phyloP scores from a whole-genome alignment of 2,797 vertebrate species.

The Gastrophryne carolinensis region DNA sequence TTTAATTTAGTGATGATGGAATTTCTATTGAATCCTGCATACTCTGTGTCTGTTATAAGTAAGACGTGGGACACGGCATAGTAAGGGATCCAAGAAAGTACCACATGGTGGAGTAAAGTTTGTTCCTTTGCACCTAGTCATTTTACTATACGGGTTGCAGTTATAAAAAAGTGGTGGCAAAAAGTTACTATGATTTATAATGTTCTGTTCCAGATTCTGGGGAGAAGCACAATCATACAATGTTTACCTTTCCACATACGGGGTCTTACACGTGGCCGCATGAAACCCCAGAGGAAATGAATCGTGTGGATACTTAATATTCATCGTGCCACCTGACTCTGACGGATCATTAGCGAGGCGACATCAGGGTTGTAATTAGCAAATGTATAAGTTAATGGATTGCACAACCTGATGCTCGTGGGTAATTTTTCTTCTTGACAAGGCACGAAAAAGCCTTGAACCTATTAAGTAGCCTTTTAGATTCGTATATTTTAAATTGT shows the following conservation, averaged over 20 bases:
- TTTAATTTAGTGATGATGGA: no score
- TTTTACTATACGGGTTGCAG: no score
- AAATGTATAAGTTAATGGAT: background rate
- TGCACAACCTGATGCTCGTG: background rate
- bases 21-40: no score
- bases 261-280: background rate
- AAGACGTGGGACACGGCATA: no score
- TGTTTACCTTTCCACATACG: background rate
- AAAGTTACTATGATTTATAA: no score
- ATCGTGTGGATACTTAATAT: background rate
- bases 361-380: background rate
- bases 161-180: no score
- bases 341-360: background rate
- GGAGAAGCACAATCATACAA: no score
- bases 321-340: background rate
- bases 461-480: background rate
- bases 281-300: background rate
- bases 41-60: no score
- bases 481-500: background rate
- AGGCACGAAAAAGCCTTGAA: background rate
- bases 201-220: no score
- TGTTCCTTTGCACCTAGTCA: no score
- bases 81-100: no score
- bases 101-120: no score
- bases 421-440: background rate